A percentile compares a stretch with the other conserved stretches of the same genome.
phyloP scores from a whole-genome alignment of 2,797 vertebrate genomes.

The Melanotaenia boesemani region DNA sequence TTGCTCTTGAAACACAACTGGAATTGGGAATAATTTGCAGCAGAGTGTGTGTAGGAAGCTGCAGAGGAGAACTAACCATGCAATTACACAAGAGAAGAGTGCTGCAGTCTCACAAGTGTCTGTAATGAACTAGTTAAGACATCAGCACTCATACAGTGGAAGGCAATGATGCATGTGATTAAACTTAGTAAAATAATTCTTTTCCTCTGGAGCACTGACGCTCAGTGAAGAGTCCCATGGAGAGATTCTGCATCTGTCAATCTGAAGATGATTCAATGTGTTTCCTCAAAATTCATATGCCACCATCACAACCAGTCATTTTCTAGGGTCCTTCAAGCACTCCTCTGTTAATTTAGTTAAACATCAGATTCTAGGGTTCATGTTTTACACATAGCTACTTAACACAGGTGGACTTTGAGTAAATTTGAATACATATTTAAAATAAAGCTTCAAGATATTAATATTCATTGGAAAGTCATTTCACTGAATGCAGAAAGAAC shows the following conservation, averaged over 20 bases:
- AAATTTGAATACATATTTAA: slow-evolving; percentile 77
- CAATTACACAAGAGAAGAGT: slow-evolving; percentile 79
- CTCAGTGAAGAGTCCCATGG: slow-evolving; percentile 66
- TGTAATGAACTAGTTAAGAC: slow-evolving; percentile 78
- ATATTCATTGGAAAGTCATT: slow-evolving; percentile 73
- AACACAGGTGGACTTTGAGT: slow-evolving; percentile 59
- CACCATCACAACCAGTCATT: slow-evolving; percentile 46
- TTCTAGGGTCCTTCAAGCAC: slow-evolving; percentile 71
- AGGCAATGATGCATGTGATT: slow-evolving; percentile 71
- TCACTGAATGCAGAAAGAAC: slow-evolving; percentile 54
- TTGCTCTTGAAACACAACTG: slow-evolving; percentile 73
- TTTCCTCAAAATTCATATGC: slow-evolving; percentile 65
- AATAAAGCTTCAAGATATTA: slow-evolving; percentile 63
- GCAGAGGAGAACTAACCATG: slow-evolving; percentile 70
- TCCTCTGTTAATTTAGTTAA: slow-evolving; percentile 82
- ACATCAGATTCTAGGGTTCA: slow-evolving; percentile 67
- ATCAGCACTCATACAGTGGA: slow-evolving; percentile 61
- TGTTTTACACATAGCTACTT: slow-evolving; percentile 73
- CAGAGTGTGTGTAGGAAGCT: slow-evolving; percentile 77
- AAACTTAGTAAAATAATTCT: slow-evolving; percentile 71
- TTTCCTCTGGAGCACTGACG: slow-evolving; percentile 60
- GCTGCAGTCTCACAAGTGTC: slow-evolving; percentile 74
- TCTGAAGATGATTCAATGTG: slow-evolving; percentile 69
- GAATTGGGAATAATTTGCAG: slow-evolving; percentile 78
- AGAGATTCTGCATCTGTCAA: slow-evolving; percentile 65